Base-by-base conservation (phyloP, 2,888 invertebrate genomes). In the Marronus borbonicus region DNA sequence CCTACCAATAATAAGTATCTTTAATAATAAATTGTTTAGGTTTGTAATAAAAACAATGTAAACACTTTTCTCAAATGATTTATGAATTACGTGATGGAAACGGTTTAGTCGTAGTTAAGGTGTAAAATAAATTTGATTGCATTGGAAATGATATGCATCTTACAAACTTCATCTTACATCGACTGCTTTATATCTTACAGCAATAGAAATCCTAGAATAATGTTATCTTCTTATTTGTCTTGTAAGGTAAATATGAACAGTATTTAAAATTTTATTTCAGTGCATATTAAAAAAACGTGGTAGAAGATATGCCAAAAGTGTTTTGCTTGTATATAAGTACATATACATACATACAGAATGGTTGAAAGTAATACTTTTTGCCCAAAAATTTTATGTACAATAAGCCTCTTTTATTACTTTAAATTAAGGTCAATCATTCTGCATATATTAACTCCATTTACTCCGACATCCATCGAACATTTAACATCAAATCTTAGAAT, bases 401-500 rank as follows among this genome's bases (percentile, higher is more conserved):
- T 1, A 24, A 24, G 24, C 24, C 52, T 52, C 5, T 58, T 58
- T 58, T 44, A 12, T 12, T 44, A 12, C 5, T 7, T 2, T 44
- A 7, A 17, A 31, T 39, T 10, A 36, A 17, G 12, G 20, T 7
- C 5, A 14, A 50, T 12, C 28, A 70, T 70, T 70, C 70, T 70
- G 55, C 55, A 70, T 55, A 69, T 28, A 28, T 5, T 5, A 10
- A 28, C 36, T 62, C 2, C 28, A 62, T 20, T 60, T 74, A 74
- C 14, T 44, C 24, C 31, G 14, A 60, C 55, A 44, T 62, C 62
- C 60, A 74, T 72, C 17, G 44, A 58, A 44, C 44, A 39, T 74
- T 17, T 44, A 44, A 44, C 44, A 12, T 12, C 49, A 60, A 60
- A 24, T 44, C 17, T 14, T 24, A 44, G 14, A 55, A 44, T 39